Evolutionary conservation across 2,888 invertebrate species (phyloP).

Genomic region (Gari tellinella): DNA sequence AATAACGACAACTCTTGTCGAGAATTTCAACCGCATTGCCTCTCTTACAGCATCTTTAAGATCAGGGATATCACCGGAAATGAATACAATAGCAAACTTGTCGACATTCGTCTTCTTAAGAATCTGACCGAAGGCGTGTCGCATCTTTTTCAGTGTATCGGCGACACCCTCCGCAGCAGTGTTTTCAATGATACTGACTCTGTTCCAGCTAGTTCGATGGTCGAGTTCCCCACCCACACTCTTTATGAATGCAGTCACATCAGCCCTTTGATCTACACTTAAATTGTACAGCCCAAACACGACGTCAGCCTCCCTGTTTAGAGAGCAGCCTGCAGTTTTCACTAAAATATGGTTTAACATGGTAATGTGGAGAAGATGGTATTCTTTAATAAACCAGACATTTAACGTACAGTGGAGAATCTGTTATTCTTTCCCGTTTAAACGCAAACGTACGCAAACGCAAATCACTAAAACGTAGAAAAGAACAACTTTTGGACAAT

Average conservation of each 20-base stretch:
- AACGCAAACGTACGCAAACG: no score
- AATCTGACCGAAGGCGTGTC: conserved; percentile 10
- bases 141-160: neutral
- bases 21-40: conserved; percentile 11
- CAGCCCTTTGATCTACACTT: conserved; percentile 16
- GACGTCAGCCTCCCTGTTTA: conserved; percentile 24
- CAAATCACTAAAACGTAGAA: no score
- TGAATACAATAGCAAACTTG: no score
- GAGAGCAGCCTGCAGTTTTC: conserved; percentile 37
- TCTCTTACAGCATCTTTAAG: no score
- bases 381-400: no score
- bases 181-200: conserved; percentile 9
- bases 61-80: no score
- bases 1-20: conserved; percentile 22
- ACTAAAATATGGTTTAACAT: no score
- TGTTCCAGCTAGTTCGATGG: conserved; percentile 14
- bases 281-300: conserved; percentile 42
- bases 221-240: conserved; percentile 28
- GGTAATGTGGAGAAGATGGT: no score
- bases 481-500: no score
- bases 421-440: no score
- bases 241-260: conserved; percentile 35
- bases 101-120: neutral
- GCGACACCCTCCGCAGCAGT: neutral
- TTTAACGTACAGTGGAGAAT: no score